Base-by-base conservation (phyloP, 2,888 invertebrate genomes). In the Liopterus haemorrhoidalis region DNA sequence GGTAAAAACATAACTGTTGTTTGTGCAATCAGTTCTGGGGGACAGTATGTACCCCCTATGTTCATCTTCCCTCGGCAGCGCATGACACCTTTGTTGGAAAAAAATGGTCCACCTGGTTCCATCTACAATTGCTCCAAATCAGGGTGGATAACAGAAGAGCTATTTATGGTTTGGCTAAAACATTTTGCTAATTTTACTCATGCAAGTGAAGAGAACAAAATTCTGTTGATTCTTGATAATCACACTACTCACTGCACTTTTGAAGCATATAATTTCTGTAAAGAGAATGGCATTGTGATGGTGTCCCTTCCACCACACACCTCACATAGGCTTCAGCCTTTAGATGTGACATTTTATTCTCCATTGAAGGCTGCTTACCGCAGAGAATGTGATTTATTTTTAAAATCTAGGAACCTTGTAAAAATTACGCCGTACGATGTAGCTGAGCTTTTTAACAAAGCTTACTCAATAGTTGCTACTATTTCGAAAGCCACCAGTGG, bases 311-410 rank as follows among this genome's bases (percentile, higher is more conserved):
- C 57, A 11, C 58, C 55, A 12, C 58, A 59, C 44, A 56, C 52
- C 31, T 54, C 55, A 3, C 57, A 57, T 43, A 33, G 50, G 15
- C 24, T 59, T 12, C 59, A 59, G 39, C 56, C 54, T 11, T 46
- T 53, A 20, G 51, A 54, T 46, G 57, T 59, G 31, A 42, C 47
- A 27, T 59, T 58, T 39, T 59, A 59, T 55, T 52, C 50, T 22
- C 57, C 57, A 5, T 22, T 60, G 24, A 59, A 57, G 28, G 48
- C 47, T 4, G 58, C 37, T 46, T 59, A 56, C 40, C 51, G 50
- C 22, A 50, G 56, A 35, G 53, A 50, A 35, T 54, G 57, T 21
- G 41, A 48, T 16, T 35, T 37, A 27, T 57, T 49, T 55, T 30
- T 58, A 5, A 46, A n/a, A n/a, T n/a, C n/a, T n/a, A n/a, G n/a